Evolutionary conservation across 1,140 invertebrate species (phyloP).

Genomic region (Harpegnathos saltator): DNA sequence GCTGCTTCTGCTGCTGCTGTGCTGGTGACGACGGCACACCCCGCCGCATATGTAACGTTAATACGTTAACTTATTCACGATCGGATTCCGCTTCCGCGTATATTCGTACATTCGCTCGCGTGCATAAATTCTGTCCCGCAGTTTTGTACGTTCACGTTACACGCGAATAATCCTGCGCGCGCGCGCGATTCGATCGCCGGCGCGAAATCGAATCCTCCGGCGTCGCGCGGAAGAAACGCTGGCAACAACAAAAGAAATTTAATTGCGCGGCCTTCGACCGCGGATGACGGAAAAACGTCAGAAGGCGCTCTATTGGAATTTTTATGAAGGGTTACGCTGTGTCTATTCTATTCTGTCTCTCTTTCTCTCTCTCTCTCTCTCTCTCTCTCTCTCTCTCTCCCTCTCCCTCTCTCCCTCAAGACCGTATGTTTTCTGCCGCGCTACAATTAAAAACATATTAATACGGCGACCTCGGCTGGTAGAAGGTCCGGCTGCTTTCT

Average conservation of each 20-base stretch:
- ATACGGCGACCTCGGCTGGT: conserved; percentile 47
- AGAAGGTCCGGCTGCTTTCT: conserved; percentile 61
- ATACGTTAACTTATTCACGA: conserved; percentile 26
- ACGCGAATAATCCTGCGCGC: background rate
- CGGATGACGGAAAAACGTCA: conserved; percentile 11
- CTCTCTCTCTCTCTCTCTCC: background rate
- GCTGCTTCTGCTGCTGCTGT: too few relatives aligned
- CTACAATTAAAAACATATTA: conserved; percentile 76
- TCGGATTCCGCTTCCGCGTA: background rate
- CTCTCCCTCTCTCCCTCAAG: conserved; percentile 7
- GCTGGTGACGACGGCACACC: background rate
- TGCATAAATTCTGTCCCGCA: background rate
- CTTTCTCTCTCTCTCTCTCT: background rate
- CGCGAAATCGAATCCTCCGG: too few relatives aligned
- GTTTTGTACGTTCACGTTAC: too few relatives aligned
- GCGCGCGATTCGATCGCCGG: background rate
- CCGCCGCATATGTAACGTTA: background rate
- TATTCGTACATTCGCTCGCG: background rate
- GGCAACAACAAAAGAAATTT: conserved; percentile 10
- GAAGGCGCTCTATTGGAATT: conserved; percentile 36
- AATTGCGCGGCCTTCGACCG: conserved; percentile 15
- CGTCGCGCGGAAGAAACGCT: background rate
- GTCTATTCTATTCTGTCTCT: too few relatives aligned
- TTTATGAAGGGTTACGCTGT: conserved; percentile 45
- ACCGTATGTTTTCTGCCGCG: conserved; percentile 70